Percentiles rank a stretch among this genome's conserved stretches.
Evolutionary conservation across 2,888 invertebrate genomes (phyloP).

Genomic region (Tribolium freemani): DNA sequence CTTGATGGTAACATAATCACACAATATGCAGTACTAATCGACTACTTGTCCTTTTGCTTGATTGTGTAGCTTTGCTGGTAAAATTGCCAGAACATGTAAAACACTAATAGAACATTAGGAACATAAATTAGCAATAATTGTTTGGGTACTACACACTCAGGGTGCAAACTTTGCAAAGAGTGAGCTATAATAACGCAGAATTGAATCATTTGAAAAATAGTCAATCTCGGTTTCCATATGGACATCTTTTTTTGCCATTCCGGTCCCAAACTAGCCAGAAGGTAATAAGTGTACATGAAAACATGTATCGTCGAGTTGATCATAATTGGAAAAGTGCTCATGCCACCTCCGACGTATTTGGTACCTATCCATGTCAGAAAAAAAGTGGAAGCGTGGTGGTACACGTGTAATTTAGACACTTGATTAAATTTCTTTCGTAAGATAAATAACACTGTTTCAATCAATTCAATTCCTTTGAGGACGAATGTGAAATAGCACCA

Average conservation of each 20-base stretch:
- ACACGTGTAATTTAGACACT: constrained; percentile 80
- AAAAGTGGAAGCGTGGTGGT: constrained; percentile 78
- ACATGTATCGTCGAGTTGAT: constrained; percentile 79
- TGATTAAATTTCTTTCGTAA: constrained; percentile 80
- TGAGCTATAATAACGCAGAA: constrained; percentile 77
- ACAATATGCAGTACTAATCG: too few relatives aligned
- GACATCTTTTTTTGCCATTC: constrained; percentile 70
- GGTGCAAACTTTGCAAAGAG: constrained; percentile 70
- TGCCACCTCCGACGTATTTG: constrained; percentile 78
- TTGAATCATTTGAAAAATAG: constrained; percentile 80
- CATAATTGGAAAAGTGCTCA: constrained; percentile 76
- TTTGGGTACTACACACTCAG: constrained; percentile 72
- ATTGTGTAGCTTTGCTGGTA: constrained; percentile 72
- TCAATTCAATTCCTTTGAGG: constrained; percentile 76
- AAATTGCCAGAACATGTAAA: constrained; percentile 81
- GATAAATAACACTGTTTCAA: constrained; percentile 81
- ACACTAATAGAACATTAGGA: constrained; percentile 75
- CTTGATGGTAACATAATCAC: too few relatives aligned
- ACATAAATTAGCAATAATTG: constrained; percentile 72
- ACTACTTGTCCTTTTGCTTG: neutral
- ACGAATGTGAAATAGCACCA: constrained; percentile 74
- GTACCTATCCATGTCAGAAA: constrained; percentile 74
- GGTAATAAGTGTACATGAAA: constrained; percentile 84
- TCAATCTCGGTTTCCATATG: constrained; percentile 73
- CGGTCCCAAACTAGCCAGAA: constrained; percentile 75